Base-by-base conservation (phyloP, 2,888 invertebrate genomes). In the Drosophila diplacantha region DNA sequence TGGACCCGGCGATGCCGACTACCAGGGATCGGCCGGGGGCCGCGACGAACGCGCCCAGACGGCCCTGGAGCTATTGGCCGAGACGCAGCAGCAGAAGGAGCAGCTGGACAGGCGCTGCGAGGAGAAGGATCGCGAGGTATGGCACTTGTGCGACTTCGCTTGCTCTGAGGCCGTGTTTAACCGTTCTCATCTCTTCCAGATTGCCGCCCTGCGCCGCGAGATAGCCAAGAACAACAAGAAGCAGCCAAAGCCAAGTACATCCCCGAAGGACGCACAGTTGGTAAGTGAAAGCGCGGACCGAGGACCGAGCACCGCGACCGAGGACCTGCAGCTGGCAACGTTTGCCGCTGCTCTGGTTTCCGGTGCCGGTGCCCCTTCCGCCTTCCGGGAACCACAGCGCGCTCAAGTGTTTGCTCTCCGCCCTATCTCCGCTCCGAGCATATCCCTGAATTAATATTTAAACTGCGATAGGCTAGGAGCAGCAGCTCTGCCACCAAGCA, bases 71-170 rank as follows among this genome's bases (percentile, higher is more conserved):
- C 81, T 88, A 34, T 69, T 87, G 26, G 82, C 79, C 16, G 84
- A 83, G 41, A 84, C 88, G 20, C 85, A 87, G 65, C 72, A 78
- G 52, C 85, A 88, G 73, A 88, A 89, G 29, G 89, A 90, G 72
- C 90, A 91, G 71, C 88, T 92, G 69, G 89, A 91, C 78, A 90
- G 89, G 46, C 89, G 90, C 81, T 92, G 92, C 83, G 88, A 86
- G 41, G 89, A 88, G 47, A 91, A 92, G 82, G 91, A 92, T 87
- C 88, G 89, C 64, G 92, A 92, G 91, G 93, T 93, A 76, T 89
- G 39, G 56, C 74, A 69, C 69, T 72, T 72, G 51, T 64, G 38
- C 18, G 58, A 43, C 56, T 72, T 72, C 29, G 14, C 6, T 5
- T 2, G 5, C 11, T 18, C 29, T 39, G 11, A 26, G 18, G 12